These are phyloP conservation scores for Drosophila parvula DNA, from an alignment of 1,140 invertebrate species.

Conservation along the genomic window DNA sequence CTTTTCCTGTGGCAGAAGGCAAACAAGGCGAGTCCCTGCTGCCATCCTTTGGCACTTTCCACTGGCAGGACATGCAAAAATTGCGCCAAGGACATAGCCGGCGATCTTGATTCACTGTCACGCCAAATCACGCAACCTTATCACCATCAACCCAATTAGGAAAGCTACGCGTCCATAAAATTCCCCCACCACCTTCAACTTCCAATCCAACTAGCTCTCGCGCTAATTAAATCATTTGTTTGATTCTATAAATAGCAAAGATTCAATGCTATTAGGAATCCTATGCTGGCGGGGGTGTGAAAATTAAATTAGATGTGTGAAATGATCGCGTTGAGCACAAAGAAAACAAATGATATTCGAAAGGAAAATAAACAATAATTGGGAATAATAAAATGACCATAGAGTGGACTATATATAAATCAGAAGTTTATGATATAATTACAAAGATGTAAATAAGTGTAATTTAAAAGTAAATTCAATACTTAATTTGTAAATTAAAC, in stretches of 20 bases:
- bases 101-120: slow-evolving; percentile 46
- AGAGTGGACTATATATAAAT: not conserved
- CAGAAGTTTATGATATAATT: not conserved
- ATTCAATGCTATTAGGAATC: slow-evolving; percentile 1
- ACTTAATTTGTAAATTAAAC: not conserved
- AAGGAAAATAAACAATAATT: slow-evolving; percentile 25
- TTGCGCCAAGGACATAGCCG: slow-evolving; percentile 29
- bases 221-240: slow-evolving; percentile 46
- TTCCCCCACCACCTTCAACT: not conserved
- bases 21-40: slow-evolving; percentile 37
- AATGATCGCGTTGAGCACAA: slow-evolving; percentile 1
- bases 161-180: not conserved
- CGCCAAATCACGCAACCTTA: slow-evolving; percentile 48
- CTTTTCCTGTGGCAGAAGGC: slow-evolving; percentile 9
- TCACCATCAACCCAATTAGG: slow-evolving; percentile 47
- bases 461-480: not conserved
- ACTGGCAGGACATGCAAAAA: slow-evolving; percentile 48
- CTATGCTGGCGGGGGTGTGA: slow-evolving; percentile 25
- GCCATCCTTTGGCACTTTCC: slow-evolving; percentile 8
- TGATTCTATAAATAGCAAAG: slow-evolving; percentile 22
- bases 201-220: slow-evolving; percentile 11
- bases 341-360: slow-evolving; percentile 38
- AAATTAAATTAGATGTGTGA: slow-evolving; percentile 22
- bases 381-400: not conserved
- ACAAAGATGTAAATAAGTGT: not conserved